phyloP scores from a whole-genome alignment of 2,113 vertebrate species.

The Melanostigma gelatinosum region DNA sequence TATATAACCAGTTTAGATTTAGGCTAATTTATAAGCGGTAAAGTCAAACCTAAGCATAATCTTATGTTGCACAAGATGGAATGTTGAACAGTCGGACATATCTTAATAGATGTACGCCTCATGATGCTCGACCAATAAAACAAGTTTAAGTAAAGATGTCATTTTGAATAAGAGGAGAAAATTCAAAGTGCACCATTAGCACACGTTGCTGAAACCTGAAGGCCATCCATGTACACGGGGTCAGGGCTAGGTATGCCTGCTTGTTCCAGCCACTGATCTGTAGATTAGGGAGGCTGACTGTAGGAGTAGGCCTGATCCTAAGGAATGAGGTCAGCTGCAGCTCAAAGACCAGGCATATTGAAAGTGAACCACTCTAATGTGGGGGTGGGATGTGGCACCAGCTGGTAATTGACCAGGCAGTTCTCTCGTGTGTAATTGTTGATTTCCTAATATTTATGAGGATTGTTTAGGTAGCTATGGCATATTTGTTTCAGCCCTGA shows the following conservation, averaged over 20 bases:
- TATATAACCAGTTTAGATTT: background rate
- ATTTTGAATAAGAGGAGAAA: background rate
- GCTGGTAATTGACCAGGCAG: slow-evolving; percentile 25
- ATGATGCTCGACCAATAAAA: background rate
- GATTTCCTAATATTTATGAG: background rate
- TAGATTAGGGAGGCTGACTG: slow-evolving; percentile 39
- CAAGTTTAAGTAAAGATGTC: background rate
- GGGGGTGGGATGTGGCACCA: slow-evolving; percentile 37
- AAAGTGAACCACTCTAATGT: slow-evolving; percentile 5
- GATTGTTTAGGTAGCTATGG: background rate
- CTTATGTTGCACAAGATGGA: background rate
- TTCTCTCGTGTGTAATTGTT: slow-evolving; percentile 23
- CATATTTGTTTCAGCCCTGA: background rate
- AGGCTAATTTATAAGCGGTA: background rate
- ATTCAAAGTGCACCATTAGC: background rate
- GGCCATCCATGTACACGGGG: background rate
- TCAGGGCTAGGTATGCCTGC: slow-evolving; percentile 3
- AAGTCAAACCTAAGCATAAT: slow-evolving; percentile 1
- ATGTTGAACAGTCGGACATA: background rate
- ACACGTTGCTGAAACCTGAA: background rate
- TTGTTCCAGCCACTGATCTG: slow-evolving; percentile 28
- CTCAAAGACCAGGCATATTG: slow-evolving; percentile 34
- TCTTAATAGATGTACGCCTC: background rate
- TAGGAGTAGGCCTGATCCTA: slow-evolving; percentile 15
- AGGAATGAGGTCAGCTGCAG: slow-evolving; percentile 69